phyloP scores from a whole-genome alignment of 2,888 invertebrate genomes.

The Crematogaster levior region DNA sequence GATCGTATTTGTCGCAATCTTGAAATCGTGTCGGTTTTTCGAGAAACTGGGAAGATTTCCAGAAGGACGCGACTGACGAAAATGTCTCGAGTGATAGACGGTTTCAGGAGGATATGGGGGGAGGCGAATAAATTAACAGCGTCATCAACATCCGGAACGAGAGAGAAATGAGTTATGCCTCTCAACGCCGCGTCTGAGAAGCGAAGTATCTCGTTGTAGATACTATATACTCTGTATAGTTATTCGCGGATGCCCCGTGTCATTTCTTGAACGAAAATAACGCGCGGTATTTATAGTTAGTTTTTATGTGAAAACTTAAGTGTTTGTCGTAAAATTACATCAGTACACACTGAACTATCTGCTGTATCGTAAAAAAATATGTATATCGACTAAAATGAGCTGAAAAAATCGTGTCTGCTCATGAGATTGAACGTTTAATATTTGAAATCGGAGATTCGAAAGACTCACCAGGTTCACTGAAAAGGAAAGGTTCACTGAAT shows the following conservation, averaged over 20 bases:
- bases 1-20: constrained; percentile 19
- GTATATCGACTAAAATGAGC: background rate
- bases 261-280: constrained; percentile 76
- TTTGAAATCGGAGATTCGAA: background rate
- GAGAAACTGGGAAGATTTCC: constrained; percentile 30
- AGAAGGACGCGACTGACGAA: constrained; percentile 35
- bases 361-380: background rate
- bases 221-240: constrained; percentile 50
- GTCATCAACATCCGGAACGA: constrained; percentile 42
- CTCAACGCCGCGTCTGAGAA: constrained; percentile 50
- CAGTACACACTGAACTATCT: constrained; percentile 57
- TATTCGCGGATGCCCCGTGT: constrained; percentile 61
- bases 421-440: background rate
- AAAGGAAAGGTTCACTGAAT: background rate
- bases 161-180: constrained; percentile 66
- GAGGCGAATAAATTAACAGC: constrained; percentile 58
- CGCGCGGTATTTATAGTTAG: constrained; percentile 76
- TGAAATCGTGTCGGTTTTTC: constrained; percentile 13
- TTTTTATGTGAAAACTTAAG: constrained; percentile 77
- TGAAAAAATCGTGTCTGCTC: background rate
- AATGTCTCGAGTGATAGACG: constrained; percentile 48
- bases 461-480: background rate
- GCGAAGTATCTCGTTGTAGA: constrained; percentile 49
- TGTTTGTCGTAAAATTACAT: constrained; percentile 78
- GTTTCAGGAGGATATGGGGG: background rate